Conservation (phyloP, 1,140 invertebrate genomes). For the Geopemphigus sp. region DNA sequence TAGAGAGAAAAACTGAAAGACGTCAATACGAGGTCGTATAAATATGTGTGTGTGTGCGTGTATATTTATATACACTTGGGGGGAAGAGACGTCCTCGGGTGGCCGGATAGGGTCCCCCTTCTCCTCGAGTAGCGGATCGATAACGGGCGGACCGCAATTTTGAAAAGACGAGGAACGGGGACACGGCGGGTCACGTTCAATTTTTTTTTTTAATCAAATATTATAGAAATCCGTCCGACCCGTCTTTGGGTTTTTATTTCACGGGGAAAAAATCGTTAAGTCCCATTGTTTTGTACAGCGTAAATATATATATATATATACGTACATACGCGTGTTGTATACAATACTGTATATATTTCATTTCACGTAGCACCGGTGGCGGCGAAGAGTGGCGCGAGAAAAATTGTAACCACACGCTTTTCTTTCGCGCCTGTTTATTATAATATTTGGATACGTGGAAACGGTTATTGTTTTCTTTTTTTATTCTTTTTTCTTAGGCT, state of each 20-base stretch:
- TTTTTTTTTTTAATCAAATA: slow-evolving; percentile 31
- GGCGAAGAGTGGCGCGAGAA: too few species aligned
- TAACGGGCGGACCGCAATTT: slow-evolving; percentile 46
- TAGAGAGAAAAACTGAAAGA: slow-evolving; percentile 38
- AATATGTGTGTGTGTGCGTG: background rate
- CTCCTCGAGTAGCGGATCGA: background rate
- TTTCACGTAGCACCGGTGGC: too few species aligned
- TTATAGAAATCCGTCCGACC: slow-evolving; percentile 22
- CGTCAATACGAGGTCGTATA: slow-evolving; percentile 48
- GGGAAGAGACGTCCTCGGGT: background rate
- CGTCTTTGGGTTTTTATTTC: slow-evolving; percentile 33
- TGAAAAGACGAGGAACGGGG: background rate
- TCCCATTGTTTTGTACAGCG: background rate
- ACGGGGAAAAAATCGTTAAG: slow-evolving; percentile 8
- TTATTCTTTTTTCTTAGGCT: too few species aligned
- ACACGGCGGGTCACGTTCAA: slow-evolving; percentile 20
- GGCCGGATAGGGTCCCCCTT: background rate
- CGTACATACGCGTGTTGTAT: too few species aligned
- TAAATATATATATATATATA: background rate
- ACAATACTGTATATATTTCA: too few species aligned
- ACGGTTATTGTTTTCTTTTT: too few species aligned
- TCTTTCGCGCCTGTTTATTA: too few species aligned
- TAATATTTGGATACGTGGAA: too few species aligned
- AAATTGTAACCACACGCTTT: too few species aligned
- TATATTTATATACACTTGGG: background rate